These are phyloP conservation scores for Stenopsyche tienmushanensis DNA, from an alignment of 1,140 invertebrate species.

Conservation along the genomic window DNA sequence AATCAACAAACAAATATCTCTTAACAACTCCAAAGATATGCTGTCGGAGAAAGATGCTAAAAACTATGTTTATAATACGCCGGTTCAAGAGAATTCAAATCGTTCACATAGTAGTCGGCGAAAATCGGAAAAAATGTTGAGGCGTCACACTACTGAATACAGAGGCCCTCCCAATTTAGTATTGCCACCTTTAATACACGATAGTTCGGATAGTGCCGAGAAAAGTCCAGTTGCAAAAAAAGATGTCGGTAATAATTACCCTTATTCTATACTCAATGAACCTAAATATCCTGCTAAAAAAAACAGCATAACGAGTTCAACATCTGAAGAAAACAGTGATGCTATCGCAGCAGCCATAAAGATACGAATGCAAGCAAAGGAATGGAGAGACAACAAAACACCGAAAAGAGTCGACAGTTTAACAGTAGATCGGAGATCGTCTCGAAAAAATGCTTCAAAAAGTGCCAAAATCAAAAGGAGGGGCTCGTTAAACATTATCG, in stretches of 20 bases:
- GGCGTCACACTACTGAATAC: constrained; percentile 37
- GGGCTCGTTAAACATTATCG: constrained; percentile 33
- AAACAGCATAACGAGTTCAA: constrained; percentile 31
- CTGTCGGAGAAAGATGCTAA: constrained; percentile 4
- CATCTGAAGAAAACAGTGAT: constrained; percentile 37
- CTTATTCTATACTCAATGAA: constrained; percentile 30
- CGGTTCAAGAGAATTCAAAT: constrained; percentile 26
- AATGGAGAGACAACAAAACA: constrained; percentile 34
- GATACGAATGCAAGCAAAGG: constrained; percentile 30
- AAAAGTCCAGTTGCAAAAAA: constrained; percentile 25
- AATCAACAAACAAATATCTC: neutral
- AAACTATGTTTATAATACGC: constrained; percentile 9
- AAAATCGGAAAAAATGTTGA: constrained; percentile 24
- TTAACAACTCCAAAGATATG: constrained; percentile 3
- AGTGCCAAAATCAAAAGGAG: constrained; percentile 35
- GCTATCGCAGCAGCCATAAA: constrained; percentile 27
- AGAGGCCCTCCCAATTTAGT: constrained; percentile 30
- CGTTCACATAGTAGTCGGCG: constrained; percentile 16
- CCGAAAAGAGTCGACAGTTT: constrained; percentile 26
- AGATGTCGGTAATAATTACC: constrained; percentile 19
- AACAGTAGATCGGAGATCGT: constrained; percentile 31
- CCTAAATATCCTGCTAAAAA: constrained; percentile 22
- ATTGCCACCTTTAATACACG: constrained; percentile 27
- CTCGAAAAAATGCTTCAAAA: constrained; percentile 27
- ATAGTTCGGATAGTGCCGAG: constrained; percentile 32